These are phyloP conservation scores for Litocranius walleri DNA, from an alignment of 2,113 vertebrate species.

Conservation along the genomic window DNA sequence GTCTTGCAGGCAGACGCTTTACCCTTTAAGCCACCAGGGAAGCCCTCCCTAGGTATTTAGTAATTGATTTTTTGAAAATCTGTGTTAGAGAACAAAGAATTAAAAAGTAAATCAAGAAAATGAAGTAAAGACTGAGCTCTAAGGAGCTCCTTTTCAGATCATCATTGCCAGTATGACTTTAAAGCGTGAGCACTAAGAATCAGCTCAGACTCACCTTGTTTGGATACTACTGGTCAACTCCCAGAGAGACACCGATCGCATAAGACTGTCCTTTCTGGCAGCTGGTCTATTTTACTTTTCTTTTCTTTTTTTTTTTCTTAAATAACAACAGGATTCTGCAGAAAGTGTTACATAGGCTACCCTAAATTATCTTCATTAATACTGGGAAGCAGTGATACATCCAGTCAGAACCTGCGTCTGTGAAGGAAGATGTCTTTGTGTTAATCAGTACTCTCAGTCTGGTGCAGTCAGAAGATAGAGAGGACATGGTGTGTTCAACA, in stretches of 20 bases:
- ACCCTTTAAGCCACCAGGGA: not conserved
- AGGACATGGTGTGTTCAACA: not conserved
- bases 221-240: not conserved
- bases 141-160: not conserved
- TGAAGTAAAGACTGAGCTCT: not conserved
- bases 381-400: not conserved
- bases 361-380: not conserved
- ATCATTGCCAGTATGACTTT: not conserved
- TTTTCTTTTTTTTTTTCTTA: not conserved
- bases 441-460: not conserved
- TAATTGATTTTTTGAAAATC: not conserved
- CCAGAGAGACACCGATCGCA: not conserved
- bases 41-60: not conserved
- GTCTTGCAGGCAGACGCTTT: not conserved
- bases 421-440: constrained; percentile 4
- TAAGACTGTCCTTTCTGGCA: not conserved
- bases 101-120: constrained; percentile 38
- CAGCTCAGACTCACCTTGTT: not conserved
- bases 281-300: not conserved
- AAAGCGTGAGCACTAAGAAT: not conserved
- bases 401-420: not conserved
- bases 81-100: constrained; percentile 1
- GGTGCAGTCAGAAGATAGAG: not conserved
- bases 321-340: not conserved
- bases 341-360: not conserved